A percentile compares a stretch with the other conserved stretches of the same genome.
These are phyloP conservation scores for Leptinotarsa lineolata DNA, from an alignment of 1,140 invertebrate genomes.

Conservation along the genomic window DNA sequence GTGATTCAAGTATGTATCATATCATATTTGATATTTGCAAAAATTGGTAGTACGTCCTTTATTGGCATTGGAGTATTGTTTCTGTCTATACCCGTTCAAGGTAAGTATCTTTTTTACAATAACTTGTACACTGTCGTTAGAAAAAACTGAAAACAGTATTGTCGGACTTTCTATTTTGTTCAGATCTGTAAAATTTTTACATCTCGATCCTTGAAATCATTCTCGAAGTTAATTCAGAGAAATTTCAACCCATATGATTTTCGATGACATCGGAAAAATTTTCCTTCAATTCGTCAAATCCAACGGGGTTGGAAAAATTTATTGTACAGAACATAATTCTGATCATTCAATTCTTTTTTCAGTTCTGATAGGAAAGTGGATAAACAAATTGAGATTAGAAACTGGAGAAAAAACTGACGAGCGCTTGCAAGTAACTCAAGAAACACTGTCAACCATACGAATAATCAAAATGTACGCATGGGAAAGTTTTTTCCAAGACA, in stretches of 20 bases:
- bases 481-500: constrained; percentile 77
- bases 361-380: constrained; percentile 2
- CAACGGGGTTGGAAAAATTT: too few species aligned
- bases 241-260: too few species aligned
- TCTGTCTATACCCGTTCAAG: constrained; percentile 81
- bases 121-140: too few species aligned
- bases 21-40: constrained; percentile 74
- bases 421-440: constrained; percentile 81
- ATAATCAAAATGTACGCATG: constrained; percentile 90
- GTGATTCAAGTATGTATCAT: constrained; percentile 78
- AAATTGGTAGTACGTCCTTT: constrained; percentile 74
- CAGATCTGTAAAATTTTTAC: too few species aligned
- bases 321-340: too few species aligned
- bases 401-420: constrained; percentile 68
- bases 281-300: too few species aligned
- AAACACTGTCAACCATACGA: constrained; percentile 78
- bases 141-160: too few species aligned
- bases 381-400: constrained; percentile 31
- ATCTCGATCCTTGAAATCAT: too few species aligned
- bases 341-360: not conserved
- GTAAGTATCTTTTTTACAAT: constrained; percentile 54
- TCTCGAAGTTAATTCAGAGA: too few species aligned
- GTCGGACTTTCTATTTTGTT: too few species aligned
- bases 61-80: constrained; percentile 79
- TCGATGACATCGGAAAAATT: too few species aligned